A percentile compares a stretch with the other conserved stretches of the same genome.
Evolutionary conservation across 2,113 vertebrate genomes (phyloP).

Genomic region (Micromys minutus): DNA sequence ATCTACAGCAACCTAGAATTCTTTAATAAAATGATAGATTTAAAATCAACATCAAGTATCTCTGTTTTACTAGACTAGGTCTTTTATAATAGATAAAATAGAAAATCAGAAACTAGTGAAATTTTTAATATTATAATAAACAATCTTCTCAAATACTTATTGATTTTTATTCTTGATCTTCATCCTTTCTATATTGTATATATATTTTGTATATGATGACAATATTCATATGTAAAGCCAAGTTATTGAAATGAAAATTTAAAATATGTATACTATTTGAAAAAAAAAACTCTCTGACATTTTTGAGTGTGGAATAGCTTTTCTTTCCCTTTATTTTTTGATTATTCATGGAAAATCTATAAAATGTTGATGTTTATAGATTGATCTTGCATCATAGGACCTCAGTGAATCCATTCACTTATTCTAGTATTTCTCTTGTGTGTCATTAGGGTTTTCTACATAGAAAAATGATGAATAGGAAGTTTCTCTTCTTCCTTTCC

Average conservation of each 20-base stretch:
- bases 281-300: not conserved
- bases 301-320: not conserved
- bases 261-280: not conserved
- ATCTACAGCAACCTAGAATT: not conserved
- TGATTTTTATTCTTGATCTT: not conserved
- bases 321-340: not conserved
- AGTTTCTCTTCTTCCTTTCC: not conserved
- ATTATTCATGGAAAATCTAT: not conserved
- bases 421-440: slow-evolving; percentile 6
- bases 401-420: not conserved
- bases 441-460: not conserved
- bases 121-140: not conserved
- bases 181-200: not conserved
- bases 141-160: not conserved
- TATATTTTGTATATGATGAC: not conserved
- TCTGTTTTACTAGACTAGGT: not conserved
- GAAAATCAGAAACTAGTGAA: not conserved
- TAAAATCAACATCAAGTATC: no score
- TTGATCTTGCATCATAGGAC: not conserved
- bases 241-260: not conserved
- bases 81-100: not conserved
- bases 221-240: not conserved
- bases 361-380: not conserved
- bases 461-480: not conserved
- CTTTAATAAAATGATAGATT: no score